These are phyloP conservation scores for Ivindomyrus marchei DNA, from an alignment of 2,113 vertebrate species.

Conservation along the genomic window DNA sequence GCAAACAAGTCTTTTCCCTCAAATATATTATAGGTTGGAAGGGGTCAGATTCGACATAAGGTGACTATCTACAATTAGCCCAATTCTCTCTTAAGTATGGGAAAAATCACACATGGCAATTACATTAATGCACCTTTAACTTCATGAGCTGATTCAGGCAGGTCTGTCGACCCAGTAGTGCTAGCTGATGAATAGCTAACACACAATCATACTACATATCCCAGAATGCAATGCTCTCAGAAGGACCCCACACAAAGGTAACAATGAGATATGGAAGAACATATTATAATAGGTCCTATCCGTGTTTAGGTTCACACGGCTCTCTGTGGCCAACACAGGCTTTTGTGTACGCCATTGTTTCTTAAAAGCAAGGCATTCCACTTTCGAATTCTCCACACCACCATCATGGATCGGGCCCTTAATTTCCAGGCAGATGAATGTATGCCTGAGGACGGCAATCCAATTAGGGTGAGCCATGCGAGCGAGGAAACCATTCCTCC, in stretches of 20 bases:
- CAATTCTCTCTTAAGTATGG: neutral
- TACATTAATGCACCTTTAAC: neutral
- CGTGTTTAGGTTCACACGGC: neutral
- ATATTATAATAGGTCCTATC: neutral
- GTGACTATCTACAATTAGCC: neutral
- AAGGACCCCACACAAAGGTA: neutral
- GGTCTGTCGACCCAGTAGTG: neutral
- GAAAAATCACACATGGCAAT: neutral
- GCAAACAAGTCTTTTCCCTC: neutral
- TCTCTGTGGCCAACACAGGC: neutral
- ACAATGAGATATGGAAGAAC: neutral
- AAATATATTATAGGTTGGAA: neutral
- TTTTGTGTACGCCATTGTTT: neutral
- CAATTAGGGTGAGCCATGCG: constrained; percentile 30
- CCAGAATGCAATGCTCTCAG: neutral
- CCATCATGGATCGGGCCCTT: constrained; percentile 12
- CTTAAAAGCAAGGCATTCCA: neutral
- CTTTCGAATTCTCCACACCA: neutral
- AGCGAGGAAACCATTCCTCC: constrained; percentile 26
- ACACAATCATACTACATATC: neutral
- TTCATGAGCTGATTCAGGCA: neutral
- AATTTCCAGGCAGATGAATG: constrained; percentile 24
- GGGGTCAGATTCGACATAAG: neutral
- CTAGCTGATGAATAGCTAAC: neutral
- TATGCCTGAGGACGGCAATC: constrained; percentile 12